These are phyloP conservation scores for Whitmania pigra DNA, from an alignment of 1,140 invertebrate genomes.

Conservation along the genomic window DNA sequence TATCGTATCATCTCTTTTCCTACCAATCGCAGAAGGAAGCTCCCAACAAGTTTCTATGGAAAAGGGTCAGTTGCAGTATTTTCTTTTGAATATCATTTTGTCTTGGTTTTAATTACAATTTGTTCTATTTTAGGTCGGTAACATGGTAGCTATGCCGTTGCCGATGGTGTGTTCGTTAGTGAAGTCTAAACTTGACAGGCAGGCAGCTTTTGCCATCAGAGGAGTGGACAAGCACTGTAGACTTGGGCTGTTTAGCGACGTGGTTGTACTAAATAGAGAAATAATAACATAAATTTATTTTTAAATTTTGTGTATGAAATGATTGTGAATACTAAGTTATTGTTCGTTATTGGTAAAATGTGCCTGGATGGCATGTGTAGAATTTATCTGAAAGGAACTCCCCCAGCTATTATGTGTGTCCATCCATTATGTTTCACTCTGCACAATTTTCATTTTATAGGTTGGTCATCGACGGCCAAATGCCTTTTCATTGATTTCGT, in stretches of 20 bases:
- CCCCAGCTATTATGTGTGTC: too few species aligned
- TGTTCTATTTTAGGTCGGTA: neutral
- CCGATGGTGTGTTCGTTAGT: neutral
- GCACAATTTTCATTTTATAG: too few species aligned
- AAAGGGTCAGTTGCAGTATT: neutral
- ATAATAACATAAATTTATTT: too few species aligned
- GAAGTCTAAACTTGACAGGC: conserved; percentile 5
- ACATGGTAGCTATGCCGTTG: neutral
- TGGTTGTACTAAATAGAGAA: neutral
- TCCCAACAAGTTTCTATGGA: neutral
- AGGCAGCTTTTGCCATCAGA: neutral
- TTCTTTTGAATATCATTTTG: neutral
- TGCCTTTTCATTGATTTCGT: too few species aligned
- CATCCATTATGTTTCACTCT: too few species aligned
- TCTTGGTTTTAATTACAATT: neutral
- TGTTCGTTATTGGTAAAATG: too few species aligned
- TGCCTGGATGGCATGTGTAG: too few species aligned
- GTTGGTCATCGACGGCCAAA: too few species aligned
- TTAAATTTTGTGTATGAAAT: too few species aligned
- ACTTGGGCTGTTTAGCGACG: neutral
- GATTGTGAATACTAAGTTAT: too few species aligned
- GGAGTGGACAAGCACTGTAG: conserved; percentile 4
- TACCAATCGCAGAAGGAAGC: neutral
- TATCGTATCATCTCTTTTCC: conserved; percentile 3
- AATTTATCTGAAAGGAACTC: too few species aligned